Conservation (phyloP, 2,797 vertebrate genomes). For the Hozukius guyotensis region DNA sequence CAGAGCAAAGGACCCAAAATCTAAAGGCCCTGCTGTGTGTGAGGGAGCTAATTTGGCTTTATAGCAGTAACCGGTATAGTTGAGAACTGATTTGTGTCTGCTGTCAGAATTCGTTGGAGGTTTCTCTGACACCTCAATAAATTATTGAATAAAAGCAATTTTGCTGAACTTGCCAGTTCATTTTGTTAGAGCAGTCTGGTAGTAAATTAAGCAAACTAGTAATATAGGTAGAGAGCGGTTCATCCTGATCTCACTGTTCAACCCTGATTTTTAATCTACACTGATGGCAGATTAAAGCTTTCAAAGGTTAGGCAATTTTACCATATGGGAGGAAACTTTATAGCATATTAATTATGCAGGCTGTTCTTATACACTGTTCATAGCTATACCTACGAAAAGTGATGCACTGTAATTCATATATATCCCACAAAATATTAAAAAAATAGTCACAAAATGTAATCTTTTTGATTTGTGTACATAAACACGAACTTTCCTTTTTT, state of each 20-base stretch:
- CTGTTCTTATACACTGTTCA: no score
- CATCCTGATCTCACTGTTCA: not conserved
- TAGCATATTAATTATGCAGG: not conserved
- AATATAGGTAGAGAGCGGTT: constrained; percentile 32
- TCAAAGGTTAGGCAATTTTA: not conserved
- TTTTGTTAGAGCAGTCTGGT: constrained; percentile 41
- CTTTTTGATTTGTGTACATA: no score
- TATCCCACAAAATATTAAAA: no score
- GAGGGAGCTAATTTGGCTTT: constrained; percentile 18
- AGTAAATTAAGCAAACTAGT: constrained; percentile 56
- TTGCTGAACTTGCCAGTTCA: constrained; percentile 57
- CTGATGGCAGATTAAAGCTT: not conserved
- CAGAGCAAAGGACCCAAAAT: not conserved
- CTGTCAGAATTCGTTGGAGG: constrained; percentile 48
- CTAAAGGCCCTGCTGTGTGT: constrained; percentile 18
- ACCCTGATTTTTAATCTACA: constrained; percentile 5
- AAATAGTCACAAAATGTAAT: no score
- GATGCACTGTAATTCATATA: no score
- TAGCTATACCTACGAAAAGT: no score
- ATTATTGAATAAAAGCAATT: constrained; percentile 51
- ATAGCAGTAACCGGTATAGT: constrained; percentile 25
- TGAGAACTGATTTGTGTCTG: constrained; percentile 51
- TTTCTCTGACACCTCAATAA: constrained; percentile 52
- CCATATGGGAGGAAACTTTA: not conserved
- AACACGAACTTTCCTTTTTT: accelerated